A percentile compares a stretch with the other conserved stretches of the same genome.
phyloP scores from a whole-genome alignment of 2,888 invertebrate species.

The Yponomeuta malinellus region DNA sequence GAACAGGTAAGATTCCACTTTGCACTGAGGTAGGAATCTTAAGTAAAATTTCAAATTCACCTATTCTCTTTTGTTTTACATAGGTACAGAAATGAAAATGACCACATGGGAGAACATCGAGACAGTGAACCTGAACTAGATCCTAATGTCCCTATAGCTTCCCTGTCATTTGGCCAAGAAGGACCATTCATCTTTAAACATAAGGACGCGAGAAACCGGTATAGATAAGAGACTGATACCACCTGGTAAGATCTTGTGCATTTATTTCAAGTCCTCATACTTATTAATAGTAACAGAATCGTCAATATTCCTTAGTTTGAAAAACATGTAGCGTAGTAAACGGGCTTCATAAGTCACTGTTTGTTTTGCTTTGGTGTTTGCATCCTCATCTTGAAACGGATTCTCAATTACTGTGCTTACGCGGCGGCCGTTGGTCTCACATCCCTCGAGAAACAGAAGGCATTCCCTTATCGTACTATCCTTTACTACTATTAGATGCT shows the following conservation, averaged over 20 bases:
- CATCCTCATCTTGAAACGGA: conserved; percentile 83
- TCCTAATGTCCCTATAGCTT: conserved; percentile 78
- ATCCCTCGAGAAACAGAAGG: conserved; percentile 91
- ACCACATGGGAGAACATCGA: conserved; percentile 83
- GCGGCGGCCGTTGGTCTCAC: conserved; percentile 89
- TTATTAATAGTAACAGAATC: conserved; percentile 70
- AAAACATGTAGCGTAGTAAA: conserved; percentile 86
- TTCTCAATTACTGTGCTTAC: conserved; percentile 89
- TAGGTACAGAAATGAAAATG: conserved; percentile 80
- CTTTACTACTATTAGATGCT: conserved; percentile 91
- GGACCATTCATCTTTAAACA: conserved; percentile 81
- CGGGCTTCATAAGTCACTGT: conserved; percentile 95
- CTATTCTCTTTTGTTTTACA: not conserved
- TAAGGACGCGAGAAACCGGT: conserved; percentile 67
- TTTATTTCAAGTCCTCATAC: conserved; percentile 70
- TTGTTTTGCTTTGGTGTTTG: conserved; percentile 85
- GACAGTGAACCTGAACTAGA: conserved; percentile 82
- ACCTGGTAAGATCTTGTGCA: conserved; percentile 43
- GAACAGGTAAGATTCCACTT: conserved; percentile 69
- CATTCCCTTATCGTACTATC: conserved; percentile 93
- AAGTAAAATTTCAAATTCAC: too few relatives aligned
- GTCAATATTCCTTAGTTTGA: conserved; percentile 78
- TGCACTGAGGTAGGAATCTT: too few relatives aligned
- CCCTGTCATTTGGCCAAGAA: conserved; percentile 79
- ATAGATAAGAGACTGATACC: conserved; percentile 56